These are phyloP conservation scores for Drosophila parvula DNA, from an alignment of 1,140 invertebrate species.

Conservation along the genomic window DNA sequence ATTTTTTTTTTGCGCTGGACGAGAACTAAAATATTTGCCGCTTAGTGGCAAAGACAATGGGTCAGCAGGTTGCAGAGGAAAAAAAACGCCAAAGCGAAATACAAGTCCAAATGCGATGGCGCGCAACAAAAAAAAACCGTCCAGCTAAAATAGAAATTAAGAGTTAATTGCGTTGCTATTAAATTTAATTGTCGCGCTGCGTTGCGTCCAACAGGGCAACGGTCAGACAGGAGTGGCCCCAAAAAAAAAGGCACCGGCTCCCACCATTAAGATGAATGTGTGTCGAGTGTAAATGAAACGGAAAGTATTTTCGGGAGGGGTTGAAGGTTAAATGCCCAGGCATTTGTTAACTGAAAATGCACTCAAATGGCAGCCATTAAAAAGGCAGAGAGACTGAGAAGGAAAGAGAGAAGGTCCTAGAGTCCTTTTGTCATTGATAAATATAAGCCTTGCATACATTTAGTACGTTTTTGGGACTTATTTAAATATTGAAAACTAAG, in stretches of 20 bases:
- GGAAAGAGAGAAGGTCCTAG: not conserved
- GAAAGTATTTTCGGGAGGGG: slow-evolving; percentile 37
- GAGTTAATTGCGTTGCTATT: slow-evolving; percentile 80
- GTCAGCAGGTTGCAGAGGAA: slow-evolving; percentile 46
- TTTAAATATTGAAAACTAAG: too few relatives aligned
- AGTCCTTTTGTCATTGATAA: not conserved
- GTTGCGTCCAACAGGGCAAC: slow-evolving; percentile 34
- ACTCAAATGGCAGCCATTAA: slow-evolving; percentile 14
- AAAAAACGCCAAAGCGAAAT: not conserved
- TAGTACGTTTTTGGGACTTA: too few relatives aligned
- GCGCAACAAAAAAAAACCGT: slow-evolving; percentile 45
- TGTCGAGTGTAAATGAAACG: slow-evolving; percentile 45
- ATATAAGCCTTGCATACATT: not conserved
- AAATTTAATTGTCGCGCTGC: slow-evolving; percentile 78
- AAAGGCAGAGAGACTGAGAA: not conserved
- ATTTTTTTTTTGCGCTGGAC: slow-evolving; percentile 8
- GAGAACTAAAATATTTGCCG: slow-evolving; percentile 46
- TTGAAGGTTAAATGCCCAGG: slow-evolving; percentile 24
- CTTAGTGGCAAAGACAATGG: slow-evolving; percentile 56
- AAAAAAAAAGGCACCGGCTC: slow-evolving; percentile 15
- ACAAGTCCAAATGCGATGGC: slow-evolving; percentile 8
- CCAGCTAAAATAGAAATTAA: slow-evolving; percentile 74
- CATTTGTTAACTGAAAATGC: slow-evolving; percentile 42
- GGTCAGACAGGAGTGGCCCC: slow-evolving; percentile 21
- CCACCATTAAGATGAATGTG: slow-evolving; percentile 45